These are phyloP conservation scores for Nanger granti DNA, from an alignment of 2,113 vertebrate genomes.

Conservation along the genomic window DNA sequence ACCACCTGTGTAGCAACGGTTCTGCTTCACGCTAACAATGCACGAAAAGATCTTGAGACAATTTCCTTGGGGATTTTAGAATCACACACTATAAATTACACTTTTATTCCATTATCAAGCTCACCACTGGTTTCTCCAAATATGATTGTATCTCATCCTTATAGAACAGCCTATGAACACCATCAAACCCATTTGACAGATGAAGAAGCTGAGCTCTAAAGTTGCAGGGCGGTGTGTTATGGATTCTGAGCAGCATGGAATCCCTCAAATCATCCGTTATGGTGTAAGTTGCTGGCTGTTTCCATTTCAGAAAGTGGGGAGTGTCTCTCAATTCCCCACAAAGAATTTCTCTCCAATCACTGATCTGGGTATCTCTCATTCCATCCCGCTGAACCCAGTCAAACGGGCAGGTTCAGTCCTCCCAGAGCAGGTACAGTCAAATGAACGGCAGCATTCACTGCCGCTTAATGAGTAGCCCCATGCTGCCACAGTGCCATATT, in stretches of 20 bases:
- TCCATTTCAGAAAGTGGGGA: background rate
- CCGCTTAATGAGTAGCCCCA: slow-evolving; percentile 32
- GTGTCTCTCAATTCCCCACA: background rate
- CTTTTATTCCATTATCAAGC: background rate
- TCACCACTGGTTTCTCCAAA: background rate
- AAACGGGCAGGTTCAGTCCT: background rate
- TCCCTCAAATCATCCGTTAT: accelerated
- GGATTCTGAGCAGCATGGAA: accelerated
- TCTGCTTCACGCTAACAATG: background rate
- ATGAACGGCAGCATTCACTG: background rate
- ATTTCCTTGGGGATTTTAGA: background rate
- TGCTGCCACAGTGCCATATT: slow-evolving; percentile 33
- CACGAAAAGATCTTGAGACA: background rate
- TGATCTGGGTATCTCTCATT: background rate
- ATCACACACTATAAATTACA: background rate
- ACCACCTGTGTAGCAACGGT: background rate
- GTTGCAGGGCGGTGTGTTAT: background rate
- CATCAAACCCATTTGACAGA: background rate
- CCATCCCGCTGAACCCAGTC: background rate
- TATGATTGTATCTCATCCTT: background rate
- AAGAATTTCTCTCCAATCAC: background rate
- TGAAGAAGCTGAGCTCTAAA: background rate
- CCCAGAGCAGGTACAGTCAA: slow-evolving; percentile 31
- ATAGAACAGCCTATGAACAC: background rate
- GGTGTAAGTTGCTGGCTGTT: background rate